Evolutionary conservation across 2,888 invertebrate genomes (phyloP), one percentile per base, ranked within the genome.

Genomic region (Orgyia antiqua): DNA sequence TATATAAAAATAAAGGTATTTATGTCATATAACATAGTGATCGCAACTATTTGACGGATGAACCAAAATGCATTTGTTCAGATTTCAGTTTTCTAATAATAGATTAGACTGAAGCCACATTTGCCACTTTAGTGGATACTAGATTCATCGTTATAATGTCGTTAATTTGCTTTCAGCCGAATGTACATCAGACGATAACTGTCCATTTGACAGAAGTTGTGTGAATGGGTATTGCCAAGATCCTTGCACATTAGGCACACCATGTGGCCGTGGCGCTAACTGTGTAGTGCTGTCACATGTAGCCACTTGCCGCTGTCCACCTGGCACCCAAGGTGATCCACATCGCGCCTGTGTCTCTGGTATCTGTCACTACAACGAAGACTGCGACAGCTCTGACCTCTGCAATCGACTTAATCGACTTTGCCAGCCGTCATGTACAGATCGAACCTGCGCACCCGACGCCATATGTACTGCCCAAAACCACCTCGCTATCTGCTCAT

Each of bases 301-400:
- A 31, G 91, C 94, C 0, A 92, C 93, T 37, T 97, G 97, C 57
- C 88, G 89, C 35, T 97, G 96, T 68, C 96, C 95, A 23, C 76
- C 89, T 1, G 96, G 96, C 24, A 95, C 93, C 3, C 95, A 94
- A 74, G 96, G 96, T 23, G 92, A 94, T 72, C 93, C 95, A 2
- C 89, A 89, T 39, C 83, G 93, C 2, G 92, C 94, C 10, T 97
- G 97, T 62, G 92, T 96, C 35, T 90, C 92, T 1, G 94, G 93
- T 5, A 89, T 93, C 23, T 96, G 96, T 51, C 94, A 94, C 58
- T 95, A 94, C 70, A 95, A 96, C 61, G 94, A 95, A 58, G 96
- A 96, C 61, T 96, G 96, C 52, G 93, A 93, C 17, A 92, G 93
- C 54, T 89, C 93, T 43, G 95, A 96, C 71, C 90, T 93, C 18